Conservation (phyloP, 2,888 invertebrate genomes). For the Dryococelus australis region DNA sequence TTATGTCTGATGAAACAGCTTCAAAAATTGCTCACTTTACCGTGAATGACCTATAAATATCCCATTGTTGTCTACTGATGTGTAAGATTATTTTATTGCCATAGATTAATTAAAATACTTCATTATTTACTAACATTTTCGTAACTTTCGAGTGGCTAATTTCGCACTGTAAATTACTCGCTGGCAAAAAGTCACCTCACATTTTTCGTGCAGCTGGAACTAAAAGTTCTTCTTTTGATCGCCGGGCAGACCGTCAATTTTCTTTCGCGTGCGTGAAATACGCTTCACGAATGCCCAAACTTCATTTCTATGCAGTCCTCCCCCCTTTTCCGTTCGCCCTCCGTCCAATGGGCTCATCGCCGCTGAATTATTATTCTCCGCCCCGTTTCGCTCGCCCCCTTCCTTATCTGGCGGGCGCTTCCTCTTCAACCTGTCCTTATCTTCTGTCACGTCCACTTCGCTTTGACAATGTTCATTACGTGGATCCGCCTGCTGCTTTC, state of each 20-base stretch:
- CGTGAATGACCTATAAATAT: no score
- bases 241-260: background rate
- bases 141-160: background rate
- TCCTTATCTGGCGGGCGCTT: background rate
- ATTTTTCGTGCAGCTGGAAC: background rate
- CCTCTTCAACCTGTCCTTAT: slow-evolving; percentile 7
- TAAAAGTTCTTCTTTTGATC: background rate
- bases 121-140: background rate
- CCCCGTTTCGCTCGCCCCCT: background rate
- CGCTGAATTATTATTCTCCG: background rate
- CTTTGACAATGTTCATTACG: slow-evolving; percentile 16
- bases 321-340: background rate
- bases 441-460: slow-evolving; percentile 8
- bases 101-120: no score
- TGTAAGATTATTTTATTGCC: no score
- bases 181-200: background rate
- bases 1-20: no score
- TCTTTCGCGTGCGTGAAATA: slow-evolving; percentile 16
- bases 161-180: background rate
- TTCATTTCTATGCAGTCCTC: background rate
- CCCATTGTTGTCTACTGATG: no score
- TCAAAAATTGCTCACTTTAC: no score
- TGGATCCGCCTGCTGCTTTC: background rate
- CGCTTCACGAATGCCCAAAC: background rate
- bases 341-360: background rate